Conservation (phyloP, 2,113 vertebrate genomes). For the Melanocharis versteri region DNA sequence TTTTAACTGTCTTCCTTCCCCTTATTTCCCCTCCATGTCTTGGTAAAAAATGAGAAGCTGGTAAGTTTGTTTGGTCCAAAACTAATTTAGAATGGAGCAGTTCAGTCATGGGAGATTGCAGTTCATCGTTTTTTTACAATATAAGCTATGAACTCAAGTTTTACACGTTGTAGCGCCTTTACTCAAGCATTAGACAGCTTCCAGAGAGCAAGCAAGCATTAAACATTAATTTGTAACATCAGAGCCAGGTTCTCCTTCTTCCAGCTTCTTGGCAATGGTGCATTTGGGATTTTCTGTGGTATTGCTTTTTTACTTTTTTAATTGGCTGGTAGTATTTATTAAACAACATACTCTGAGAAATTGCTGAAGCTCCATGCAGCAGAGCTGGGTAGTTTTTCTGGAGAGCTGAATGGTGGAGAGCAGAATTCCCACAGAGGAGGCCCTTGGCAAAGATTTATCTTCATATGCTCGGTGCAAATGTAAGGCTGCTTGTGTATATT, state of each 20-base stretch:
- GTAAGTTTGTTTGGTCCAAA: not conserved
- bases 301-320: not conserved
- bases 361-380: not conserved
- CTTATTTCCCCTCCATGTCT: not conserved
- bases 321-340: not conserved
- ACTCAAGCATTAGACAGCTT: not conserved
- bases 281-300: not conserved
- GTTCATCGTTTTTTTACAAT: not conserved
- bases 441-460: not conserved
- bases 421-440: not conserved
- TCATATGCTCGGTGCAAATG: not conserved
- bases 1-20: not conserved
- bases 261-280: not conserved
- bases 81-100: not conserved
- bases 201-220: not conserved
- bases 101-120: not conserved
- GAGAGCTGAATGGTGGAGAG: not conserved
- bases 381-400: not conserved
- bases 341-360: not conserved
- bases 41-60: not conserved
- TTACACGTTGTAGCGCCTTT: not conserved
- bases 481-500: not conserved
- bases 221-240: not conserved
- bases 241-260: not conserved
- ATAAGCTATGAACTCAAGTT: not conserved